These are phyloP conservation scores for Gallinago jamesoni DNA, from an alignment of 2,113 vertebrate species.

Conservation along the genomic window DNA sequence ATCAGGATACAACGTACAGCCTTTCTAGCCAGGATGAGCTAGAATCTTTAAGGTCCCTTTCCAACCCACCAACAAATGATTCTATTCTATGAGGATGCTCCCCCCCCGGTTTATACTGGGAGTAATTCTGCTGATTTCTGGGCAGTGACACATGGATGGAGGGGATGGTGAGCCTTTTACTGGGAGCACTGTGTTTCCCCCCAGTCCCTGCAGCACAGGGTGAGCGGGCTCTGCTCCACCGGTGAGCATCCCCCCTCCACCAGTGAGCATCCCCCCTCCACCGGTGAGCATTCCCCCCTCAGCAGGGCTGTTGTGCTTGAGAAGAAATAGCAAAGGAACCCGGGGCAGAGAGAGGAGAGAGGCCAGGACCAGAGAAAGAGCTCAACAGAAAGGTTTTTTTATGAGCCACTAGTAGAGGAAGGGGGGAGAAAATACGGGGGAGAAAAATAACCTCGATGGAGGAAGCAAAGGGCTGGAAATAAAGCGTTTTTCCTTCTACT, in stretches of 20 bases:
- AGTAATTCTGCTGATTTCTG: background rate
- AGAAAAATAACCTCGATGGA: background rate
- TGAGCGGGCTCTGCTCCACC: background rate
- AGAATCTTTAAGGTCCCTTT: too few relatives aligned
- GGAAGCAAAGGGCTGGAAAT: background rate
- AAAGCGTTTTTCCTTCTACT: background rate
- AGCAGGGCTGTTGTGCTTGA: background rate
- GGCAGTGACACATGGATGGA: rapidly evolving
- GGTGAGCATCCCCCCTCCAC: background rate
- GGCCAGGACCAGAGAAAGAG: background rate
- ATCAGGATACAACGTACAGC: rapidly evolving
- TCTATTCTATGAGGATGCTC: background rate
- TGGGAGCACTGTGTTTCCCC: background rate
- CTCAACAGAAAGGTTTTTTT: background rate
- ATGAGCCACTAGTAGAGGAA: background rate
- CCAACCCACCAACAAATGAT: too few relatives aligned
- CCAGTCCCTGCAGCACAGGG: background rate
- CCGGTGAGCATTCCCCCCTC: rapidly evolving
- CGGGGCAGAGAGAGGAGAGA: background rate
- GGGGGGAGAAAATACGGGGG: too few relatives aligned
- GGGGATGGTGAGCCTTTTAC: rapidly evolving
- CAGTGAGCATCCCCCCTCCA: background rate
- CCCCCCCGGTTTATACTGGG: background rate
- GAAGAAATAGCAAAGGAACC: background rate
- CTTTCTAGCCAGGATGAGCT: background rate